These are phyloP conservation scores for Lasius platythorax DNA, from an alignment of 2,888 invertebrate genomes.

Conservation along the genomic window DNA sequence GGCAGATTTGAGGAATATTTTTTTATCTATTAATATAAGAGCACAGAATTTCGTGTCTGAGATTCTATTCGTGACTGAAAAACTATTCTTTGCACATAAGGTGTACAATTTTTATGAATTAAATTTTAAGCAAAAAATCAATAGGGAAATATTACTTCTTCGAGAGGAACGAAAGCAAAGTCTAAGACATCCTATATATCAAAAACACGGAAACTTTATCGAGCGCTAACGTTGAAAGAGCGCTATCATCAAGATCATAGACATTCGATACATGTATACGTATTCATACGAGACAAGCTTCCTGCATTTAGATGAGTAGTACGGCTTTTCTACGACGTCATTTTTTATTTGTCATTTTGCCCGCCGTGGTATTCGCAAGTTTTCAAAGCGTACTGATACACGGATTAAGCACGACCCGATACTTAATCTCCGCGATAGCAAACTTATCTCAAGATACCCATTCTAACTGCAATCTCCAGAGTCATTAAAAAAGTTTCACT, in stretches of 20 bases:
- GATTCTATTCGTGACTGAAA: background rate
- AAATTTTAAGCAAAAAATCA: background rate
- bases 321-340: background rate
- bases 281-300: background rate
- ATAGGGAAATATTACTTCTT: background rate
- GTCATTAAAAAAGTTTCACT: conserved; percentile 10
- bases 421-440: conserved; percentile 20
- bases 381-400: background rate
- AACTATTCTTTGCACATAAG: background rate
- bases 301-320: conserved; percentile 18
- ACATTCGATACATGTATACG: background rate
- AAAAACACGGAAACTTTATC: background rate
- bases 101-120: background rate
- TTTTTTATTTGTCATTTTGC: background rate
- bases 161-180: too few species aligned
- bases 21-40: background rate
- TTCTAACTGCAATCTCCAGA: background rate
- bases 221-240: background rate
- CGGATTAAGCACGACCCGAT: conserved; percentile 11
- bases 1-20: background rate
- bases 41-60: background rate
- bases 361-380: background rate
- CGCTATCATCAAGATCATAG: background rate
- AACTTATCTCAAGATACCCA: conserved; percentile 1
- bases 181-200: background rate